A percentile compares a stretch with the other conserved stretches of the same genome.
phyloP scores from a whole-genome alignment of 2,113 vertebrate species.

The Willisornis vidua region DNA sequence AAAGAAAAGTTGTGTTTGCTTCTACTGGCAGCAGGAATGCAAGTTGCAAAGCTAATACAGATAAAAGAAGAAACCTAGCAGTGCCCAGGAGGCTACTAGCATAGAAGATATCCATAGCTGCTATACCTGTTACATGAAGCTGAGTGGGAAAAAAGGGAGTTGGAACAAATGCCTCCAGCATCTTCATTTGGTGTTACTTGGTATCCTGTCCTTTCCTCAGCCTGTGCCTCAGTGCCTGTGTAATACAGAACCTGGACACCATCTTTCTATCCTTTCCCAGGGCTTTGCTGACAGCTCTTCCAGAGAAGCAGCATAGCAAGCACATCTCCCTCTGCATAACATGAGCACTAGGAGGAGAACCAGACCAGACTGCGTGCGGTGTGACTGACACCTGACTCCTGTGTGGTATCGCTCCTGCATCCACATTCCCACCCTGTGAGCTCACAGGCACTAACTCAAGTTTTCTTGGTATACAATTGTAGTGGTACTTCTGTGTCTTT shows the following conservation, averaged over 20 bases:
- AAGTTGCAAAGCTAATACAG: background rate
- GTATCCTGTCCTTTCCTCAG: background rate
- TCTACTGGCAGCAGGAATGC: background rate
- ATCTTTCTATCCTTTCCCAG: background rate
- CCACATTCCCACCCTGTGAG: background rate
- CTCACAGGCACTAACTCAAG: background rate
- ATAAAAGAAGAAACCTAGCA: background rate
- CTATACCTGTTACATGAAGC: background rate
- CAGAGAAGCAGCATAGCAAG: background rate
- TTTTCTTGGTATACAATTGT: background rate
- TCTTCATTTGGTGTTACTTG: background rate
- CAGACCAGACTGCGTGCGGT: background rate
- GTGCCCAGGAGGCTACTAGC: background rate
- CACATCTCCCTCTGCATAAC: background rate
- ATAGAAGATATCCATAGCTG: background rate
- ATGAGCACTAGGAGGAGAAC: background rate
- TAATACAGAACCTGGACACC: background rate
- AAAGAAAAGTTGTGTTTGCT: background rate
- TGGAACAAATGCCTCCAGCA: background rate
- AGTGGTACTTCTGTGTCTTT: background rate
- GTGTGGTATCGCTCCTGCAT: rapidly evolving
- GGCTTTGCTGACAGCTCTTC: background rate
- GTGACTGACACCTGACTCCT: background rate
- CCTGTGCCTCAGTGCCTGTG: background rate
- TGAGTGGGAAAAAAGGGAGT: background rate